Evolutionary conservation across 2,113 vertebrate species (phyloP).

Genomic region (Petroica traversi): DNA sequence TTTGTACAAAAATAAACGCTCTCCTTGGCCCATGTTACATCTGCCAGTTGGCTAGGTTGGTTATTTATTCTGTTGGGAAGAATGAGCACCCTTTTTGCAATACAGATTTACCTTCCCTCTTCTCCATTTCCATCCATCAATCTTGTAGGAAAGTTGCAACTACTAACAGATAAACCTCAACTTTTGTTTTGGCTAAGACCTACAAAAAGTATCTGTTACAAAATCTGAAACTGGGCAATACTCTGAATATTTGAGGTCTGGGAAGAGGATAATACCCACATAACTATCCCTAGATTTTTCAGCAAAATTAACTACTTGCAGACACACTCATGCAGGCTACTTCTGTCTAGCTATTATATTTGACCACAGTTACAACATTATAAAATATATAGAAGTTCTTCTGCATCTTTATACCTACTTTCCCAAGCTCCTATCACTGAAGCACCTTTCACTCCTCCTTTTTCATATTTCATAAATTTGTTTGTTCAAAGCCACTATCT

Average conservation of each 20-base stretch:
- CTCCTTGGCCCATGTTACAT: background rate
- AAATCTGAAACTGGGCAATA: conserved; percentile 48
- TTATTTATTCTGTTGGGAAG: background rate
- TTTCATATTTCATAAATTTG: background rate
- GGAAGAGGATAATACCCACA: background rate
- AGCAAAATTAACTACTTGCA: conserved; percentile 40
- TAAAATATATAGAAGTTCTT: conserved; percentile 49
- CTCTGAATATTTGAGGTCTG: conserved; percentile 37
- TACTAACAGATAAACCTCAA: background rate
- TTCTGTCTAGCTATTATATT: conserved; percentile 25
- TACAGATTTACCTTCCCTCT: background rate
- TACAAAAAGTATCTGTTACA: background rate
- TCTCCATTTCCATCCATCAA: background rate
- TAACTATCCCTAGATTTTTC: conserved; percentile 30
- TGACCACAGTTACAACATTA: conserved; percentile 17
- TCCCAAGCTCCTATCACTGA: conserved; percentile 19
- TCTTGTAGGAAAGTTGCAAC: background rate
- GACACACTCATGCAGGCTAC: conserved; percentile 3
- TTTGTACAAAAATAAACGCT: background rate
- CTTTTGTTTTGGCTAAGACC: background rate
- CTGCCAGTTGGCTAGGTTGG: background rate
- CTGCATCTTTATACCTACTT: conserved; percentile 56
- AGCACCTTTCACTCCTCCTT: background rate
- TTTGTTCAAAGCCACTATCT: background rate
- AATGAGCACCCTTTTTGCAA: background rate